A percentile compares a stretch with the other conserved stretches of the same genome.
Evolutionary conservation across 2,888 invertebrate species (phyloP).

Genomic region (Caenorhabditis zanzibari): DNA sequence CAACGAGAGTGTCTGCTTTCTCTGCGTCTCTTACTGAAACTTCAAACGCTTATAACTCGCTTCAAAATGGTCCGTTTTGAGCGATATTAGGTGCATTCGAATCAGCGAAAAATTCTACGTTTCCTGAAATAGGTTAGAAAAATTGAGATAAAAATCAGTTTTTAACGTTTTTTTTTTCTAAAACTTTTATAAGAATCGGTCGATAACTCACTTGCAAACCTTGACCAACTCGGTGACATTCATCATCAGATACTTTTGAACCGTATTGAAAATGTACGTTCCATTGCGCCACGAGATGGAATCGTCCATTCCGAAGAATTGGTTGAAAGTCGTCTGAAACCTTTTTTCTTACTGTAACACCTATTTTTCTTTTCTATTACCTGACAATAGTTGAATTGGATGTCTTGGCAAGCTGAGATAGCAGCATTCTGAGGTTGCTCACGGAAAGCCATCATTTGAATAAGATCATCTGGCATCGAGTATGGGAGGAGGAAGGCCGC

Average conservation of each 20-base stretch:
- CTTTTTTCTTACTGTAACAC: neutral
- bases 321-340: constrained; percentile 61
- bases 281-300: constrained; percentile 67
- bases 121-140: too few species aligned
- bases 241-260: constrained; percentile 62
- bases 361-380: neutral
- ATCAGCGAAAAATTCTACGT: too few species aligned
- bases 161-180: too few species aligned
- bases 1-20: too few species aligned
- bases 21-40: too few species aligned
- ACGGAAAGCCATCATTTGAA: constrained; percentile 55
- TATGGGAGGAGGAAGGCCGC: constrained; percentile 46
- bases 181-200: too few species aligned
- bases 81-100: too few species aligned
- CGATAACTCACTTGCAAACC: constrained; percentile 72
- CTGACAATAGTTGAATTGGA: constrained; percentile 69
- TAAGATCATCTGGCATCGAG: constrained; percentile 45
- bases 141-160: too few species aligned
- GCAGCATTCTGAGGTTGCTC: constrained; percentile 49
- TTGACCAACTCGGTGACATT: constrained; percentile 69
- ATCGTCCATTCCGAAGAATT: constrained; percentile 65
- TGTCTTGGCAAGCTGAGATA: constrained; percentile 58
- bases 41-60: too few species aligned
- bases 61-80: too few species aligned
- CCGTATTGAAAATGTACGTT: constrained; percentile 61